Base-by-base conservation (phyloP, 1,140 invertebrate genomes). In the Plectus sambesii region DNA sequence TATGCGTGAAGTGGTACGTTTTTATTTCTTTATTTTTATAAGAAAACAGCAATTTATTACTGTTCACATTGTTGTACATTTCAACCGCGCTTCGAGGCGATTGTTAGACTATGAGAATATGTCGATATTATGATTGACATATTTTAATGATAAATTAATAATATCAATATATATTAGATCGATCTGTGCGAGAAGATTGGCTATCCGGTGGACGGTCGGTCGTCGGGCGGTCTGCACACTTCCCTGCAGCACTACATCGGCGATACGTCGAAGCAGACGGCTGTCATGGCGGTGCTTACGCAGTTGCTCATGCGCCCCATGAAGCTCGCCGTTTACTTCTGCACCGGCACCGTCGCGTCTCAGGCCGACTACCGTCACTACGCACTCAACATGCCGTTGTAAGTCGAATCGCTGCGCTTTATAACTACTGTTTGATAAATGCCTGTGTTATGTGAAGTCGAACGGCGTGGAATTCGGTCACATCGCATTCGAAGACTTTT, bases 261-360 rank as follows among this genome's bases (percentile, higher is more conserved):
- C 39, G 39, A 51, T 12, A 19, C 39, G 15, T 30, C 37, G 20
- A 33, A 30, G 5, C 41, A 46, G 12, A 29, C 49, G 2, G 24
- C 39, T 23, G 29, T 53, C 12, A 33, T 39, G 44, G 74, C 78
- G 64, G 81, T 82, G 23, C 69, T 87, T 1, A 81, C 79, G 56
- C 76, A 76, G 63, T 63, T 86, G 19, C 78, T 81, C 55, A 77
- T 83, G 30, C 88, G 85, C 73, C 79, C 85, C 25, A 88, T 92
- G 85, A 57, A 81, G 77, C 69, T 73, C 56, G 80, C 80, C 3
- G 66, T 70, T 25, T 82, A 82, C 57, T 76, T 76, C 62, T 80
- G 78, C 56, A 64, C 74, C 4, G 72, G 72, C 2, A 48, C 42
- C 1, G 42, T 74, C 6, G 61, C 70, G 38, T 69, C 76, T 24